These are phyloP conservation scores for Trididemnum clinides DNA, from an alignment of 23 tunicate species.

Conservation along the genomic window DNA sequence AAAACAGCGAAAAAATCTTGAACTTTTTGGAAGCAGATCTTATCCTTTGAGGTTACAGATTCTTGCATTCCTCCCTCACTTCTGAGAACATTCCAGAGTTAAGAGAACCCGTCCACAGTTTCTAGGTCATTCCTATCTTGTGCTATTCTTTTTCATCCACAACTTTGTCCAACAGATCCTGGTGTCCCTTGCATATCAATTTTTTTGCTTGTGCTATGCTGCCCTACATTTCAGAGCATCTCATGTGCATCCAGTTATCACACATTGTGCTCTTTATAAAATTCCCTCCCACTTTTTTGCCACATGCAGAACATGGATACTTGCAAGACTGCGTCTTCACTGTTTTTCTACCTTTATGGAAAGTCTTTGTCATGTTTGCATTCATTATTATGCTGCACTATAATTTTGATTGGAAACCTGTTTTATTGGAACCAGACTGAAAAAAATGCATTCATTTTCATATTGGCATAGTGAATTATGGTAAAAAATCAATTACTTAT, in stretches of 20 bases:
- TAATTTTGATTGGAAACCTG: too few species aligned
- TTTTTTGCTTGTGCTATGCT: background rate
- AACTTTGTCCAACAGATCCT: background rate
- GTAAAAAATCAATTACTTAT: too few species aligned
- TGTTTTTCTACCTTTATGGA: background rate
- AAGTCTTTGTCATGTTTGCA: background rate
- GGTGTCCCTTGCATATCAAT: background rate
- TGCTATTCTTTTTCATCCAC: background rate
- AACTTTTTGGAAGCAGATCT: background rate
- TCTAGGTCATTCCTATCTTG: background rate
- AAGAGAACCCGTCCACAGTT: background rate
- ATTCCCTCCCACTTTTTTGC: background rate
- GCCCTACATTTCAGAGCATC: background rate
- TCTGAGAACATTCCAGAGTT: background rate
- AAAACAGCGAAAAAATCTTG: background rate
- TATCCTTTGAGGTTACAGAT: background rate
- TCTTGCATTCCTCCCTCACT: constrained; percentile 4
- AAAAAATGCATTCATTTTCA: too few species aligned
- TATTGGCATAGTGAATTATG: too few species aligned
- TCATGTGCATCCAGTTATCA: background rate
- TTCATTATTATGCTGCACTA: background rate
- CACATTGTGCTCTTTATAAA: background rate
- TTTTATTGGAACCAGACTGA: too few species aligned
- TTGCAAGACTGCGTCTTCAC: background rate
- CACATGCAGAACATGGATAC: background rate